phyloP scores from a whole-genome alignment of 2,797 vertebrate genomes.

The Borostomias antarcticus region DNA sequence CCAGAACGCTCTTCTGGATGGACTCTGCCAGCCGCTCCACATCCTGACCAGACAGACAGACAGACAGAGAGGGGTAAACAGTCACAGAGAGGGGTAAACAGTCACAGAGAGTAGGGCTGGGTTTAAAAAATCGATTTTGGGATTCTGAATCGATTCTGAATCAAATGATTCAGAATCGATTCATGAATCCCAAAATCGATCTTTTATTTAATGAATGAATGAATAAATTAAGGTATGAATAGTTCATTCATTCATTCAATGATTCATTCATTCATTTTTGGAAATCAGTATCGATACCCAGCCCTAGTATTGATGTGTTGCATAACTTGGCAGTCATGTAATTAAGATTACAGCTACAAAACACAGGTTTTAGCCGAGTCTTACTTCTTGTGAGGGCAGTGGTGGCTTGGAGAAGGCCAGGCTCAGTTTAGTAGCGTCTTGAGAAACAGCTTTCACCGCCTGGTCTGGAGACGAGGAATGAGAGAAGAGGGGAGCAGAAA shows the following conservation, averaged over 20 bases:
- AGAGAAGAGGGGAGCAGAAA: neutral
- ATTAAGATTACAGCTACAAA: neutral
- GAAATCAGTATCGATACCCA: no score
- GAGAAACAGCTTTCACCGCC: constrained; percentile 78
- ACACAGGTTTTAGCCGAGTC: neutral
- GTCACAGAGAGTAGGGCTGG: no score
- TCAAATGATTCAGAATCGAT: no score
- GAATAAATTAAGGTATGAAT: no score
- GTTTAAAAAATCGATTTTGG: neutral
- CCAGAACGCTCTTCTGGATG: constrained; percentile 76
- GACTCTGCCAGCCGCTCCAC: constrained; percentile 76
- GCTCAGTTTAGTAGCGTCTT: constrained; percentile 89
- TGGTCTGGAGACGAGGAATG: constrained; percentile 69
- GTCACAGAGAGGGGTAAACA: no score
- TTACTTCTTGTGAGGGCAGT: constrained; percentile 80
- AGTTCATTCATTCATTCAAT: no score
- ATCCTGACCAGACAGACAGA: constrained; percentile 65
- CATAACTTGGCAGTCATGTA: no score
- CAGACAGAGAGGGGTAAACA: no score
- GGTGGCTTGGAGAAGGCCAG: constrained; percentile 82
- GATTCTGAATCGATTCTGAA: no score
- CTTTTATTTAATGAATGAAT: no score
- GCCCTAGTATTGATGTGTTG: no score
- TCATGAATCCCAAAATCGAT: no score
- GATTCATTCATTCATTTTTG: neutral